phyloP scores from a whole-genome alignment of 2,113 vertebrate genomes.

The Micromys minutus region DNA sequence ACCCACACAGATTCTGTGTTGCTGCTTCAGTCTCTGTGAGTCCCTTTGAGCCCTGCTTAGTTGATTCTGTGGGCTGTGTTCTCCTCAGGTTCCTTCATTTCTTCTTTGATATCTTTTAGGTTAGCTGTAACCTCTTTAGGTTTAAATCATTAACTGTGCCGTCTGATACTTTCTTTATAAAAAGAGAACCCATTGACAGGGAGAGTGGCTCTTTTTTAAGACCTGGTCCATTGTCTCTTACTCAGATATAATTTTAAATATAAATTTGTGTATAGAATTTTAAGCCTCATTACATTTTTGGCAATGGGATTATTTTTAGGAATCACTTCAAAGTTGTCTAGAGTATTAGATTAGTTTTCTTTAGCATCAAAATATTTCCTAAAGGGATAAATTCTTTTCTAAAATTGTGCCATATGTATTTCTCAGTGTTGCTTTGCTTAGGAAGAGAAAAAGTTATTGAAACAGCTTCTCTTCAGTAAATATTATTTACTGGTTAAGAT shows the following conservation, averaged over 20 bases:
- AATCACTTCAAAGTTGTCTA: slow-evolving; percentile 47
- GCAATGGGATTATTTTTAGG: slow-evolving; percentile 38
- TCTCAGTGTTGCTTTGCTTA: slow-evolving; percentile 27
- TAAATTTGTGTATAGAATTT: slow-evolving; percentile 45
- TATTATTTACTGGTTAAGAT: slow-evolving; percentile 29
- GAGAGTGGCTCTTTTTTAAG: slow-evolving; percentile 25
- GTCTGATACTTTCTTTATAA: slow-evolving; percentile 51
- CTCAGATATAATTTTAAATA: slow-evolving; percentile 59
- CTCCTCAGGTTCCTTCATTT: background rate
- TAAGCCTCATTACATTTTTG: slow-evolving; percentile 64
- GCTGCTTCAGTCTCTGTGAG: background rate
- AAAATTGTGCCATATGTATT: slow-evolving; percentile 24
- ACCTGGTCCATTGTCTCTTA: background rate
- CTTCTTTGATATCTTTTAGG: background rate
- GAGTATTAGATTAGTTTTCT: slow-evolving; percentile 47
- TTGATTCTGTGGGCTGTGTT: no score
- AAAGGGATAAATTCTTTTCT: background rate
- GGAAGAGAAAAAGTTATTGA: slow-evolving; percentile 26
- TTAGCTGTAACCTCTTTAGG: background rate
- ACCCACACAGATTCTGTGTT: no score
- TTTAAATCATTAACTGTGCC: slow-evolving; percentile 4
- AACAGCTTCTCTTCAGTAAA: slow-evolving; percentile 9
- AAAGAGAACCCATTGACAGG: background rate
- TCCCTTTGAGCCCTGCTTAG: background rate
- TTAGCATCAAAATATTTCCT: slow-evolving; percentile 43